These are phyloP conservation scores for Phalacrocorax carbo DNA, from an alignment of 2,113 vertebrate species.

Conservation along the genomic window DNA sequence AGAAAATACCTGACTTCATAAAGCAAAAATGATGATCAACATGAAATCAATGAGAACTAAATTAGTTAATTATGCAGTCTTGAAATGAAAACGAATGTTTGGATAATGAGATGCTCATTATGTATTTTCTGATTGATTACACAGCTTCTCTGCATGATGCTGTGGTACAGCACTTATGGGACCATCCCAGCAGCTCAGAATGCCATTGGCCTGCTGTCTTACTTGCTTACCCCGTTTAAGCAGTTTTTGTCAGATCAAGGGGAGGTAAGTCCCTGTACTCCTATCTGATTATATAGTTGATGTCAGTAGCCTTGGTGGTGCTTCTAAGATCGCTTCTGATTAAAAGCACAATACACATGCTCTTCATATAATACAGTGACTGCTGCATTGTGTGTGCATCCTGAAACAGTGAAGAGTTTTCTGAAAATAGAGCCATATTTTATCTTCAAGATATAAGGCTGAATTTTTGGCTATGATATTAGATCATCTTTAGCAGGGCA, in stretches of 20 bases:
- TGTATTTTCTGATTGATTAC: slow-evolving; percentile 58
- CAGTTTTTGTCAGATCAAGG: slow-evolving; percentile 43
- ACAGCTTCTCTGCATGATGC: slow-evolving; percentile 80
- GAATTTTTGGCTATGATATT: background rate
- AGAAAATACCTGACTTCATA: slow-evolving; percentile 34
- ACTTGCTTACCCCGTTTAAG: slow-evolving; percentile 69
- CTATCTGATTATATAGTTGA: background rate
- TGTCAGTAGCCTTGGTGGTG: background rate
- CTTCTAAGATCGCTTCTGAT: background rate
- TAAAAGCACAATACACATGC: background rate
- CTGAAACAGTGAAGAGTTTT: background rate
- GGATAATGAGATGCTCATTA: slow-evolving; percentile 50
- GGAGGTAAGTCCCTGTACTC: slow-evolving; percentile 38
- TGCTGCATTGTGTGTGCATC: background rate
- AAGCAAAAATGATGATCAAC: slow-evolving; percentile 29
- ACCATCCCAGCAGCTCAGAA: slow-evolving; percentile 74
- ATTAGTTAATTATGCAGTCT: slow-evolving; percentile 58
- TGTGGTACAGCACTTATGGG: slow-evolving; percentile 78
- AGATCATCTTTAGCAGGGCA: background rate
- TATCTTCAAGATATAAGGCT: background rate
- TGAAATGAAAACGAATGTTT: slow-evolving; percentile 52
- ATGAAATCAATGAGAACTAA: slow-evolving; percentile 24
- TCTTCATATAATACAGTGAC: background rate
- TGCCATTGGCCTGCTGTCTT: slow-evolving; percentile 74
- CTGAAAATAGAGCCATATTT: background rate